Evolutionary conservation across 2,113 vertebrate species (phyloP).

Genomic region (Merops nubicus): DNA sequence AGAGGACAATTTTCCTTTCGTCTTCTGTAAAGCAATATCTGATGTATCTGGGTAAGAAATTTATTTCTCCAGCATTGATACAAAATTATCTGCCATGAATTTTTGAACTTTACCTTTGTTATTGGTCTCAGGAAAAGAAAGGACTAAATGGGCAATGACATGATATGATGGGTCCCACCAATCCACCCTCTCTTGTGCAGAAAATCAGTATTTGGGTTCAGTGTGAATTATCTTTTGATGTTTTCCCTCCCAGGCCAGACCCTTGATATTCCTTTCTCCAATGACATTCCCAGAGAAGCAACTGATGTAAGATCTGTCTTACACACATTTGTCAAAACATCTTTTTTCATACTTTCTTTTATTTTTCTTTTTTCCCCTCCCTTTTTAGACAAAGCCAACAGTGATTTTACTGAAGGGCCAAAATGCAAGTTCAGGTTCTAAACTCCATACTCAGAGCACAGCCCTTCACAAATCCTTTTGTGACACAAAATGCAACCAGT

Average conservation of each 20-base stretch:
- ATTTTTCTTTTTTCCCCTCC: neutral
- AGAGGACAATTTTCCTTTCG: no score
- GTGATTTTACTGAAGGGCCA: neutral
- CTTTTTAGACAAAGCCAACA: neutral
- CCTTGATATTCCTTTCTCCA: neutral
- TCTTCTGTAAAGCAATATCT: neutral
- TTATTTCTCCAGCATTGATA: neutral
- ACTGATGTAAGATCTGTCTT: neutral
- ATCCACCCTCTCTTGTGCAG: neutral
- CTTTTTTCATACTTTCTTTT: neutral
- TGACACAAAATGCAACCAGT: neutral
- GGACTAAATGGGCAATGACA: neutral
- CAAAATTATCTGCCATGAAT: neutral
- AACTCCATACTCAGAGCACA: neutral
- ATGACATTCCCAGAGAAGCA: neutral
- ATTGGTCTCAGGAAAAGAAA: neutral
- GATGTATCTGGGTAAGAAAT: neutral
- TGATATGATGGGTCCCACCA: neutral
- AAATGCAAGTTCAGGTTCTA: slow-evolving; percentile 20
- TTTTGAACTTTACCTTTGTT: neutral
- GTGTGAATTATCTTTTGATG: neutral
- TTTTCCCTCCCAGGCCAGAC: neutral
- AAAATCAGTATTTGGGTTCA: neutral
- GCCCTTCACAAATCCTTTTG: slow-evolving; percentile 30
- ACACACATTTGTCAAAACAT: neutral